phyloP scores from a whole-genome alignment of 2,888 invertebrate genomes.

The Dasysyrphus albostriatus region DNA sequence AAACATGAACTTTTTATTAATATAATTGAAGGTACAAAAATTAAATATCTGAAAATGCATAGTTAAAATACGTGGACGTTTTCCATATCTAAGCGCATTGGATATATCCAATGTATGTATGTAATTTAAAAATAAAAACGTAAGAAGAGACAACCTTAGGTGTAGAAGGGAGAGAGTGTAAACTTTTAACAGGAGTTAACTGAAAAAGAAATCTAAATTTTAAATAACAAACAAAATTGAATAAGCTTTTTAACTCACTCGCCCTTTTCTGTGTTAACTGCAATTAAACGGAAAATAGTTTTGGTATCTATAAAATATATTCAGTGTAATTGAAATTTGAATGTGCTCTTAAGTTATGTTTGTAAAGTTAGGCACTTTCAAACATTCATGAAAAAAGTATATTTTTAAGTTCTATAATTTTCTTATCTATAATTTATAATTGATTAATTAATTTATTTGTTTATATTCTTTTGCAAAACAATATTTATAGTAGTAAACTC shows the following conservation, averaged over 20 bases:
- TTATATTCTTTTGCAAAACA: slow-evolving; percentile 58
- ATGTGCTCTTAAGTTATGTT: slow-evolving; percentile 38
- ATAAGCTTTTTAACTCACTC: slow-evolving; percentile 13
- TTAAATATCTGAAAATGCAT: slow-evolving; percentile 65
- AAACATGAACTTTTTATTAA: slow-evolving; percentile 61
- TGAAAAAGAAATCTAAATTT: slow-evolving; percentile 21
- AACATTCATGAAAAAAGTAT: slow-evolving; percentile 51
- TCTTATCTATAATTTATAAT: slow-evolving; percentile 54
- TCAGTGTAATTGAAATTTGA: slow-evolving; percentile 33
- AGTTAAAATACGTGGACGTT: slow-evolving; percentile 61
- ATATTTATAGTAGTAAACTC: slow-evolving; percentile 62
- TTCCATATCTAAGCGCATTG: slow-evolving; percentile 44
- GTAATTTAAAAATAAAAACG: slow-evolving; percentile 17
- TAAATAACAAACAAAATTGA: slow-evolving; percentile 27
- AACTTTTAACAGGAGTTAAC: slow-evolving; percentile 9
- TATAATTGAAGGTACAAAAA: slow-evolving; percentile 60
- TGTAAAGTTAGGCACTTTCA: slow-evolving; percentile 65
- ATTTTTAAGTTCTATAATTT: slow-evolving; percentile 33
- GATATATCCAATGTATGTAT: slow-evolving; percentile 41
- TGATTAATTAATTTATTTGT: slow-evolving; percentile 43
- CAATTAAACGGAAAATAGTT: slow-evolving; percentile 26
- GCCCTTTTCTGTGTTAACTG: neutral
- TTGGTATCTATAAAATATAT: slow-evolving; percentile 5
- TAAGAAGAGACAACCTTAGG: slow-evolving; percentile 49
- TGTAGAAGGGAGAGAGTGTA: slow-evolving; percentile 8